Evolutionary conservation across 2,888 invertebrate species (phyloP).

Genomic region (Balanococcus diminutus): DNA sequence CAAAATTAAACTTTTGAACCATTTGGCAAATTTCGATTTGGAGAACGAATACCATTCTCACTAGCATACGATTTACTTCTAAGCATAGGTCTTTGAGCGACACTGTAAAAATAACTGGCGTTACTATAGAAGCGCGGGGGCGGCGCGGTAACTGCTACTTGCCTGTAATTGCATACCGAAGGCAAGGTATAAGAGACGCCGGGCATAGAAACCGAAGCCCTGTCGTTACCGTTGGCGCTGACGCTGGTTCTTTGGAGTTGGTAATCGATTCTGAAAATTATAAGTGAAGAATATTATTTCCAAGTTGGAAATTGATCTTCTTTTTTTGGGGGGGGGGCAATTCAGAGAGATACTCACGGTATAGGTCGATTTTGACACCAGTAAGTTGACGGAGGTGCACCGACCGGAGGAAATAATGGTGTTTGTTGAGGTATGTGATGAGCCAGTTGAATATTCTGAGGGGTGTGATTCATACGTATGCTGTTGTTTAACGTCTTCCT

Average conservation of each 20-base stretch:
- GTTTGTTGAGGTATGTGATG: slow-evolving; percentile 43
- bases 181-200: slow-evolving; percentile 42
- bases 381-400: slow-evolving; percentile 26
- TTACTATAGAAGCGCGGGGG: slow-evolving; percentile 48
- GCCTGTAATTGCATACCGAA: slow-evolving; percentile 48
- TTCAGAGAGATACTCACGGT: slow-evolving; percentile 32
- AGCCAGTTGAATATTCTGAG: slow-evolving; percentile 42
- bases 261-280: slow-evolving; percentile 27
- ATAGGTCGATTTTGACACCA: slow-evolving; percentile 51
- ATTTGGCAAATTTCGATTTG: slow-evolving; percentile 35
- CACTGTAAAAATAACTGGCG: slow-evolving; percentile 49
- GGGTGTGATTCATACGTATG: slow-evolving; percentile 34
- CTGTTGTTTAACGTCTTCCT: slow-evolving; percentile 32
- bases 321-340: neutral
- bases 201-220: neutral
- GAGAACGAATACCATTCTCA: slow-evolving; percentile 43
- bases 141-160: slow-evolving; percentile 45
- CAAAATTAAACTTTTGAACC: slow-evolving; percentile 42
- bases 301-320: neutral
- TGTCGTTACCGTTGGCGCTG: slow-evolving; percentile 46
- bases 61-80: slow-evolving; percentile 42
- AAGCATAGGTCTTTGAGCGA: slow-evolving; percentile 47
- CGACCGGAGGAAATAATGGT: slow-evolving; percentile 40
- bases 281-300: neutral
- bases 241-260: slow-evolving; percentile 39